These are phyloP conservation scores for Thamnophis sirtalis DNA, from an alignment of 2,113 vertebrate genomes.

Conservation along the genomic window DNA sequence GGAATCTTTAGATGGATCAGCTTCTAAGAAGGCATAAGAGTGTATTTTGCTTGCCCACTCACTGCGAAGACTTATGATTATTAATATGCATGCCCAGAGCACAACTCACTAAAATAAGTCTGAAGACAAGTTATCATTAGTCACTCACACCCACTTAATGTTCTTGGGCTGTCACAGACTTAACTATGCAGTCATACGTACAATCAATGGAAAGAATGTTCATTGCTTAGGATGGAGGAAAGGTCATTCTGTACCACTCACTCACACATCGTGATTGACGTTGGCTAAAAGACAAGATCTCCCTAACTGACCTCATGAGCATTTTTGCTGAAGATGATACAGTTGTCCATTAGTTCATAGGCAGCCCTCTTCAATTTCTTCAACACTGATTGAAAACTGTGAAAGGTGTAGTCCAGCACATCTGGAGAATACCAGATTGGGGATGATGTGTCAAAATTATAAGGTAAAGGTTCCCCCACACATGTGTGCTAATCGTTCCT, in stretches of 20 bases:
- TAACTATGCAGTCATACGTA: conserved; percentile 32
- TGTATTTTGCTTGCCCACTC: conserved; percentile 30
- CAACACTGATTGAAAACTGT: background rate
- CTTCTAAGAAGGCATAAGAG: background rate
- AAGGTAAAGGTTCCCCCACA: background rate
- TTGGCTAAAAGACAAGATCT: background rate
- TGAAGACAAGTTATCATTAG: conserved; percentile 41
- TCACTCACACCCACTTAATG: conserved; percentile 36
- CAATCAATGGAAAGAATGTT: conserved; percentile 56
- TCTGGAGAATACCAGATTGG: background rate
- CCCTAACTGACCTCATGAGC: conserved; percentile 47
- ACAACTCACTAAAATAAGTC: conserved; percentile 31
- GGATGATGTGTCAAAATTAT: background rate
- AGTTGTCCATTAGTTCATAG: background rate
- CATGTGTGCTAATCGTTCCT: too few relatives aligned
- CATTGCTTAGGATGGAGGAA: conserved; percentile 37
- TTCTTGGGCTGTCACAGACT: conserved; percentile 12
- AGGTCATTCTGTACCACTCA: conserved; percentile 23
- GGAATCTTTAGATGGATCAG: rapidly evolving
- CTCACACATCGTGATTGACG: conserved; percentile 28
- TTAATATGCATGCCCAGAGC: background rate
- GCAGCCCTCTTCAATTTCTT: background rate
- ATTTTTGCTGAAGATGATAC: background rate
- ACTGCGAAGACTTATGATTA: conserved; percentile 20
- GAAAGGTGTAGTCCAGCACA: background rate